phyloP scores from a whole-genome alignment of 2,797 vertebrate genomes.

The Polyboroides typus region DNA sequence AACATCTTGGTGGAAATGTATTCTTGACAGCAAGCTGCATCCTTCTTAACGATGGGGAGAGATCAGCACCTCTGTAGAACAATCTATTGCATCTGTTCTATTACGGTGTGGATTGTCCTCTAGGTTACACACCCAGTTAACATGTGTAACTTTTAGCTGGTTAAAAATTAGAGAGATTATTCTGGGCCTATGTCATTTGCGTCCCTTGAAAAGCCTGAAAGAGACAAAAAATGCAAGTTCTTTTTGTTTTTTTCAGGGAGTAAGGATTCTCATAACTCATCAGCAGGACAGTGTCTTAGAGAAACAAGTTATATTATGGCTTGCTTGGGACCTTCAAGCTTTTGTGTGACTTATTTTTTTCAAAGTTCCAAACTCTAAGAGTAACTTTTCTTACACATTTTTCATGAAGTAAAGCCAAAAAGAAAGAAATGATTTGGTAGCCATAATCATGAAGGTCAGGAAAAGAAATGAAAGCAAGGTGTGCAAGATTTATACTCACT shows the following conservation, averaged over 20 bases:
- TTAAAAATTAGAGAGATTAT: background rate
- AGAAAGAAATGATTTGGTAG: background rate
- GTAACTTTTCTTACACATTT: background rate
- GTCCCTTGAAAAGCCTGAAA: background rate
- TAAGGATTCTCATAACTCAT: background rate
- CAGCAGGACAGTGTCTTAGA: background rate
- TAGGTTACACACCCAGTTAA: background rate
- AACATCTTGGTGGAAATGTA: background rate
- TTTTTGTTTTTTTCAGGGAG: background rate
- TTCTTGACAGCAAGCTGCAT: background rate
- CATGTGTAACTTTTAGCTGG: background rate
- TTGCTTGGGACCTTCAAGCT: background rate
- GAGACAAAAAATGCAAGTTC: background rate
- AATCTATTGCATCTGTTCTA: background rate
- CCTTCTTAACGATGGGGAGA: background rate
- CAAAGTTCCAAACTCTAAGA: background rate
- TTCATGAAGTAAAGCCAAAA: background rate
- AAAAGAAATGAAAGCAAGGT: background rate
- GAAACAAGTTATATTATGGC: background rate
- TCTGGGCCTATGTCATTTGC: background rate
- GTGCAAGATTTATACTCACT: background rate
- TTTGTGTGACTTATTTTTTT: background rate
- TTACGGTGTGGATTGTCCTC: accelerated
- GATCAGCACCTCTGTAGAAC: background rate
- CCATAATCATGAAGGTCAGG: background rate